Evolutionary conservation across 2,888 invertebrate species (phyloP), one percentile per base, ranked within the genome.

Genomic region (Iselma pallidipennis): DNA sequence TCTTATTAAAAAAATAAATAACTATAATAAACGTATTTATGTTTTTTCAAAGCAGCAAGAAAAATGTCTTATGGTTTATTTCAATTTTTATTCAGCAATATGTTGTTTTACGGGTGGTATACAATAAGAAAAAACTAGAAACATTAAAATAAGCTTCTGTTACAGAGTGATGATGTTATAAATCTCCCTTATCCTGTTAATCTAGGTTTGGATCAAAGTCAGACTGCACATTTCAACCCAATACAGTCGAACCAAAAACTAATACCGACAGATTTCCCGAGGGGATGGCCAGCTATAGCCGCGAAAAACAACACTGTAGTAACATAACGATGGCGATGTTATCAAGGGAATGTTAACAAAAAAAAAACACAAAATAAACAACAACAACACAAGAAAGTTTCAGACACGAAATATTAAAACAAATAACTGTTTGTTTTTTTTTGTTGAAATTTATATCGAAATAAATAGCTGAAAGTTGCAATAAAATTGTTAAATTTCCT

Each of bases 131-230:
- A 37, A 16, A 14, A 37, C 60, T 63, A 55, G 55, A 57, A 60
- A 69, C 69, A 67, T 67, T 69, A 66, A 69, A 69, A 66, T 69
- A 69, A 66, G 66, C 66, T 66, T 66, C 66, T 65, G 57, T 65
- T 62, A 65, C 60, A 45, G 49, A 63, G 66, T 68, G 68, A 66
- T 66, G 70, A 70, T 66, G 64, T 59, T 68, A 65, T 70, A 70
- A 70, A 70, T 68, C 67, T 60, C 61, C 57, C 61, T 66, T 64
- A 64, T 63, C 66, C 59, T 31, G 63, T 61, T 66, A 66, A 66
- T 66, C 66, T 59, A 21, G 45, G 55, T 21, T 29, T 50, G 66
- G 63, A 66, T 66, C 66, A 63, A 63, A 65, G 58, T 63, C 63
- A 49, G 60, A 42, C 33, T 60, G 57, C 59, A 66, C 63, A 63